Evolutionary conservation across 2,113 vertebrate genomes (phyloP).

Genomic region (Microtus richardsoni): DNA sequence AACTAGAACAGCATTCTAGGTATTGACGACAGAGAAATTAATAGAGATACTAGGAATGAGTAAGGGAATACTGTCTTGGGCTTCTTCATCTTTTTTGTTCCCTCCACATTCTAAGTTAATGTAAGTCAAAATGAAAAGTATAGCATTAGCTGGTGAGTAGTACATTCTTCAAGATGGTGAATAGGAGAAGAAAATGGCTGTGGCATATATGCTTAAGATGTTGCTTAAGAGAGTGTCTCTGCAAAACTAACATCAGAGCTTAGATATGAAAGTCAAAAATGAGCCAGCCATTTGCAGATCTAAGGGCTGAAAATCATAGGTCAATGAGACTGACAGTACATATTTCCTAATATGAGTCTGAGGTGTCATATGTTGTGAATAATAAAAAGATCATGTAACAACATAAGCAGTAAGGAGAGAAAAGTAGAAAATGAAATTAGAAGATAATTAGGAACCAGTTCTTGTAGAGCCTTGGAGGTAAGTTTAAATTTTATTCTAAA

Average conservation of each 20-base stretch:
- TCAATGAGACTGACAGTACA: neutral
- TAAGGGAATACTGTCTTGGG: neutral
- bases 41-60: neutral
- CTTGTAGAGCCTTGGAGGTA: neutral
- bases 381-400: neutral
- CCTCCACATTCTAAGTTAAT: neutral
- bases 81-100: neutral
- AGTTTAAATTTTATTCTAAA: slow-evolving; percentile 21
- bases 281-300: neutral
- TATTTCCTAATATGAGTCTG: neutral
- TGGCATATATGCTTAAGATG: neutral
- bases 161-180: neutral
- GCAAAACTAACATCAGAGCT: neutral
- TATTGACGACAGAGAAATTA: neutral
- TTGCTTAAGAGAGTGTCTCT: neutral
- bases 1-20: neutral
- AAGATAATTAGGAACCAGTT: neutral
- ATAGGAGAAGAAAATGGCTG: neutral
- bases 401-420: neutral
- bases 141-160: neutral
- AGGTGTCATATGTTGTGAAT: neutral
- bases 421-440: neutral
- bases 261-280: neutral
- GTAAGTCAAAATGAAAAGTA: neutral
- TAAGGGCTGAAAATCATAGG: neutral